phyloP scores from a whole-genome alignment of 2,888 invertebrate species.

The Thelaira solivaga region DNA sequence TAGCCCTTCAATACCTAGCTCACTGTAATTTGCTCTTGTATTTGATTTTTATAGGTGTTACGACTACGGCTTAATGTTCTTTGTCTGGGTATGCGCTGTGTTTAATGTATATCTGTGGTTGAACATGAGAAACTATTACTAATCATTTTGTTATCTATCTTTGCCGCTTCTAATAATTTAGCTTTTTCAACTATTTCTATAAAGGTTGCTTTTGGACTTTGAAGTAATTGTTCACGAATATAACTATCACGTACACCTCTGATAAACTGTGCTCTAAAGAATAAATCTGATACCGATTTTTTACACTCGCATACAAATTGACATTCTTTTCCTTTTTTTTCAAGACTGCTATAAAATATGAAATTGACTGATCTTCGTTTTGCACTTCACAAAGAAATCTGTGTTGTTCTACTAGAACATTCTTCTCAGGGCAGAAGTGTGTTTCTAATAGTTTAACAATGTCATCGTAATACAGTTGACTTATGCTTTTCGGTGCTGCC shows the following conservation, averaged over 20 bases:
- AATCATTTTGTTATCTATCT: conserved; percentile 40
- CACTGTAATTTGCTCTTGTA: conserved; percentile 28
- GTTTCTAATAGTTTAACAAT: neutral
- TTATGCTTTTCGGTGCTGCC: too few species aligned
- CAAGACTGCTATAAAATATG: conserved; percentile 16
- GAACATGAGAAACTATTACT: neutral
- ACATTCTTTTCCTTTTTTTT: conserved; percentile 6
- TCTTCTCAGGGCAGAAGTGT: conserved; percentile 36
- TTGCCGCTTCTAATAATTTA: conserved; percentile 36
- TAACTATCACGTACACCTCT: conserved; percentile 36
- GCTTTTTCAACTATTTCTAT: conserved; percentile 37
- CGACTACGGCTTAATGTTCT: too few species aligned
- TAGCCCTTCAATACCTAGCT: conserved; percentile 18
- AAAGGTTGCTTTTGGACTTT: conserved; percentile 26
- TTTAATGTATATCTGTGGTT: neutral
- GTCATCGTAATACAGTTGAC: too few species aligned
- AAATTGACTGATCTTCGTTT: conserved; percentile 15
- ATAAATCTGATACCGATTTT: conserved; percentile 40
- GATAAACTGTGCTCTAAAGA: conserved; percentile 48
- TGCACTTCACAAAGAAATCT: conserved; percentile 45
- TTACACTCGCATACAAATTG: conserved; percentile 24
- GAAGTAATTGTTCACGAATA: conserved; percentile 46
- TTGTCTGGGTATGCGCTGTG: neutral
- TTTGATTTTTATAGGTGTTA: neutral
- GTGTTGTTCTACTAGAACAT: conserved; percentile 31